Percentiles rank a stretch among this genome's conserved stretches.
phyloP scores from a whole-genome alignment of 1,140 invertebrate species.

The Berghia stephanieae region DNA sequence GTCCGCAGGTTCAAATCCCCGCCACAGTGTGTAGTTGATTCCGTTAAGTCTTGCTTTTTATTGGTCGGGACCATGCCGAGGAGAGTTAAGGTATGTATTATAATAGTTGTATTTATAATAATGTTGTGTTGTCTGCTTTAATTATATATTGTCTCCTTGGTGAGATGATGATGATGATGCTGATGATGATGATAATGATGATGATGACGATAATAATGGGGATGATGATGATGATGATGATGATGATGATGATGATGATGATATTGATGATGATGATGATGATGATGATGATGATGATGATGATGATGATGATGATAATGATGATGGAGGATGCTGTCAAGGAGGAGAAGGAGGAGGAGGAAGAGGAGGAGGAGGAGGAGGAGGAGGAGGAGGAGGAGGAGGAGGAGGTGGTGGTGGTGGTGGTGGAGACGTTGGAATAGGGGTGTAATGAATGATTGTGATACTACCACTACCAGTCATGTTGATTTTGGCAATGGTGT shows the following conservation, averaged over 20 bases:
- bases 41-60: conserved; percentile 3
- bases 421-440: too few species aligned
- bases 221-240: neutral
- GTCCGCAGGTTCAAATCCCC: conserved; percentile 10
- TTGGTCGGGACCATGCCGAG: neutral
- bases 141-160: too few species aligned
- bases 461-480: too few species aligned
- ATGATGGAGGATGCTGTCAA: neutral
- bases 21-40: neutral
- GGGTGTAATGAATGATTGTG: too few species aligned
- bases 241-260: neutral
- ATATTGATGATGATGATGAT: neutral
- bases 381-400: neutral
- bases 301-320: conserved; percentile 6
- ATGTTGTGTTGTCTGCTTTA: too few species aligned
- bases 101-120: neutral
- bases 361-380: neutral
- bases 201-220: too few species aligned
- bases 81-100: neutral
- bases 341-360: neutral
- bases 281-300: neutral
- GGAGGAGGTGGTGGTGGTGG: too few species aligned
- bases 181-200: too few species aligned
- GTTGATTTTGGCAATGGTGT: too few species aligned
- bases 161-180: too few species aligned